Conservation (phyloP, 2,888 invertebrate genomes). For the Drosophila affinis region DNA sequence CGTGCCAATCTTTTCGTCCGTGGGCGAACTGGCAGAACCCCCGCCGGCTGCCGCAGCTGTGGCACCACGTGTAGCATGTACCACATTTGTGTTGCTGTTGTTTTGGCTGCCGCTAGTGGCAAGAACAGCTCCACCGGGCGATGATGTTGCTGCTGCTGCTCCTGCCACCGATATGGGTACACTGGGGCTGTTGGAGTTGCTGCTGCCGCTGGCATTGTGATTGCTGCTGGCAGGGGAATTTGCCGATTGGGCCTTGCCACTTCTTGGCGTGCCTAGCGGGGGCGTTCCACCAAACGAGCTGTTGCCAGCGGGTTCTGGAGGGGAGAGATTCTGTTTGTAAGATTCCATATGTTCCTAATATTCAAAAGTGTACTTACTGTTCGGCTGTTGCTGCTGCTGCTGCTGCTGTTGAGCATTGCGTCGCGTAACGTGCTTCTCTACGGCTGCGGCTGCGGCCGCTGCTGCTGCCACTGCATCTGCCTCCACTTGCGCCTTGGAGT, state of each 20-base stretch:
- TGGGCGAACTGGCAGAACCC: constrained; percentile 59
- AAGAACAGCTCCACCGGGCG: constrained; percentile 23
- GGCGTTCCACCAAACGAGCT: constrained; percentile 37
- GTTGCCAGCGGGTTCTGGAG: constrained; percentile 43
- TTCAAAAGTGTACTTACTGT: constrained; percentile 49
- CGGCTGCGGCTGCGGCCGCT: constrained; percentile 25
- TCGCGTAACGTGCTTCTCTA: constrained; percentile 60
- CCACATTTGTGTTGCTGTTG: constrained; percentile 44
- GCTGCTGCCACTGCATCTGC: constrained; percentile 24
- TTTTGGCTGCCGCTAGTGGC: constrained; percentile 25
- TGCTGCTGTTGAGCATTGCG: constrained; percentile 60
- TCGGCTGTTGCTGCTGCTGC: constrained; percentile 51
- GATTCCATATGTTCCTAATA: not conserved
- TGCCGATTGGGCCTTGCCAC: constrained; percentile 50
- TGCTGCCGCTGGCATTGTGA: constrained; percentile 33
- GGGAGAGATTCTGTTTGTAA: no score
- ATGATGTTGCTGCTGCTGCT: constrained; percentile 22
- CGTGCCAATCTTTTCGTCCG: constrained; percentile 85
- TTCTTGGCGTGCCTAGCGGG: constrained; percentile 25
- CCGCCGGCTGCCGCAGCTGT: constrained; percentile 57
- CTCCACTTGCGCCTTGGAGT: constrained; percentile 75
- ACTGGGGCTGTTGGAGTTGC: constrained; percentile 18
- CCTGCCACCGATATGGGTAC: constrained; percentile 18
- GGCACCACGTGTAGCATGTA: constrained; percentile 77
- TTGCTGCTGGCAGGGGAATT: constrained; percentile 32